Evolutionary conservation across 2,888 invertebrate genomes (phyloP).

Genomic region (Corythucha ciliata): DNA sequence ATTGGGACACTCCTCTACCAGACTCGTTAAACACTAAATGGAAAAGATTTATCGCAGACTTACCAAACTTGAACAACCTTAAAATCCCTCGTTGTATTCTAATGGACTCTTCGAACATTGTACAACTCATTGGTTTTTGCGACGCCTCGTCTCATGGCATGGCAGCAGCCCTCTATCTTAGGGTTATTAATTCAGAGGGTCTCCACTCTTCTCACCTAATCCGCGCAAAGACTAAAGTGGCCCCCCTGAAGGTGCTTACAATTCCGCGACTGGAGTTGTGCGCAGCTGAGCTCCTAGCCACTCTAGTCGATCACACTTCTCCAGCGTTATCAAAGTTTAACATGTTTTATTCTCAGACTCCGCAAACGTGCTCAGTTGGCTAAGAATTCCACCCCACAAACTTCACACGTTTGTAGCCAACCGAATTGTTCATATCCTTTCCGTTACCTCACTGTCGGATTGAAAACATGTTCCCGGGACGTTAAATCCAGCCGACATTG

Average conservation of each 20-base stretch:
- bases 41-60: too few relatives aligned
- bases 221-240: conserved; percentile 21
- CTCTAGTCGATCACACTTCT: too few relatives aligned
- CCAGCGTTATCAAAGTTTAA: neutral
- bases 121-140: too few relatives aligned
- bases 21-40: too few relatives aligned
- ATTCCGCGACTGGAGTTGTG: conserved; percentile 23
- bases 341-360: conserved; percentile 25
- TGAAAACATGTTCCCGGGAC: conserved; percentile 22
- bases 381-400: conserved; percentile 15
- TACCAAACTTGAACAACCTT: too few relatives aligned
- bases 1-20: too few relatives aligned
- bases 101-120: too few relatives aligned
- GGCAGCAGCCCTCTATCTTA: too few relatives aligned
- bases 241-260: conserved; percentile 20
- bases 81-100: too few relatives aligned
- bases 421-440: conserved; percentile 14
- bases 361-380: conserved; percentile 22
- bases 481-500: conserved; percentile 22
- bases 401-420: conserved; percentile 24
- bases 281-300: conserved; percentile 16
- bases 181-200: too few relatives aligned
- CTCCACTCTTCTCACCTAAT: too few relatives aligned
- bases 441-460: neutral
- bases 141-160: too few relatives aligned